Base-by-base conservation (phyloP, 1,140 invertebrate genomes). In the Drosophila kohkoa region DNA sequence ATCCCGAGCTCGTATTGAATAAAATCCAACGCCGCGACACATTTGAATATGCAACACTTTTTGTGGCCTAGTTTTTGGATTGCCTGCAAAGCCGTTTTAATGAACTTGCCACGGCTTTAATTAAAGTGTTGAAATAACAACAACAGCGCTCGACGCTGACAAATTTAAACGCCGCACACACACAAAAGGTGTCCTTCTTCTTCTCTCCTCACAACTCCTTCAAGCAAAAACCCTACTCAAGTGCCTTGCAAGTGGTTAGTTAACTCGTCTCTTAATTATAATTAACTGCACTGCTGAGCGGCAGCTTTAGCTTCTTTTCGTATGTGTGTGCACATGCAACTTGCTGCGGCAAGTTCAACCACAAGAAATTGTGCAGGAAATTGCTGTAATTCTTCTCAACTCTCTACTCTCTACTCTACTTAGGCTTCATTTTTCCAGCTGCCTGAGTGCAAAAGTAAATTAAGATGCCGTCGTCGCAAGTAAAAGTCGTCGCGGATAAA, bases 231-330 rank as follows among this genome's bases (percentile, higher is more conserved):
- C 32, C 15, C 45, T 16, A n/a, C 32, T 67, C 59, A 51, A 89
- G 77, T 71, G 78, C 62, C 63, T 66, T 70, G 67, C 81, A 89
- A 89, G 86, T 89, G 85, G 81, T 89, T 81, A 90, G 87, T 91
- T 90, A 92, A 86, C 90, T 89, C 63, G 83, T 76, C 90, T 73
- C 90, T 90, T 92, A 92, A 92, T 92, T 92, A 90, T 92, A 92
- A 92, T 92, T 92, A 92, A 92, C 90, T 92, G 81, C 79, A 79
- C 87, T 85, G 71, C 59, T 82, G 79, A 67, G 45, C 58, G 64
- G 35, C 65, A 41, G 38, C 55, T 41, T 41, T 10, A 66, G 48
- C 51, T 30, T 8, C 51, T 41, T 35, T 8, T 48, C 30, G 30
- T n/a, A n/a, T 58, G 38, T 69, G 25, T 63, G 30, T 75, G 51